Evolutionary conservation across 23 tunicate genomes (phyloP).

Genomic region (Trididemnum miniatum): DNA sequence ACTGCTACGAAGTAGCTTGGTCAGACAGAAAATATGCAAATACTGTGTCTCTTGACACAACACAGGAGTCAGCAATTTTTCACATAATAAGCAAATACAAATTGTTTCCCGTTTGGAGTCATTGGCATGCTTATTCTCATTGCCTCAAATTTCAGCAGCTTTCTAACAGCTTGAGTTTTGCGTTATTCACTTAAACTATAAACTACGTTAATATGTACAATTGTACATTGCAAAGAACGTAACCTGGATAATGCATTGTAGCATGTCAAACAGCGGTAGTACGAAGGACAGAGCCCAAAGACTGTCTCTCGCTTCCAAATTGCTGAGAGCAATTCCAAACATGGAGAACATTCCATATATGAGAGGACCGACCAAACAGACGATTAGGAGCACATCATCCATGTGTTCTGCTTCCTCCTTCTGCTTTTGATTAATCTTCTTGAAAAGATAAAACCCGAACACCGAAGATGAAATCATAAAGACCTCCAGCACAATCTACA

Average conservation of each 20-base stretch:
- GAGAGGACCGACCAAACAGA: conserved; percentile 52
- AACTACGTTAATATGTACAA: too few relatives aligned
- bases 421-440: conserved; percentile 18
- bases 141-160: too few relatives aligned
- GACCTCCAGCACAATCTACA: conserved; percentile 4
- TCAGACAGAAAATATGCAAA: too few relatives aligned
- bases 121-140: too few relatives aligned
- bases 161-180: too few relatives aligned
- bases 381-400: conserved; percentile 58
- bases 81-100: too few relatives aligned
- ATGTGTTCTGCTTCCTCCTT: conserved; percentile 32
- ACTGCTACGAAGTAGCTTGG: too few relatives aligned
- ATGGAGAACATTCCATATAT: conserved; percentile 43
- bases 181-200: too few relatives aligned
- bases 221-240: too few relatives aligned
- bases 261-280: conserved; percentile 43
- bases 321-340: conserved; percentile 19
- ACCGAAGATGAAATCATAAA: conserved; percentile 39
- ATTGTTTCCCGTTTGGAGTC: too few relatives aligned
- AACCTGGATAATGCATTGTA: conserved; percentile 69
- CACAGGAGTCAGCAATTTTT: too few relatives aligned
- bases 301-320: background rate
- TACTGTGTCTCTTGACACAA: too few relatives aligned
- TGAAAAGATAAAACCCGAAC: conserved; percentile 57
- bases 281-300: conserved; percentile 37